Conservation (phyloP, 2,797 vertebrate genomes). For the Lycodopsis pacificus region DNA sequence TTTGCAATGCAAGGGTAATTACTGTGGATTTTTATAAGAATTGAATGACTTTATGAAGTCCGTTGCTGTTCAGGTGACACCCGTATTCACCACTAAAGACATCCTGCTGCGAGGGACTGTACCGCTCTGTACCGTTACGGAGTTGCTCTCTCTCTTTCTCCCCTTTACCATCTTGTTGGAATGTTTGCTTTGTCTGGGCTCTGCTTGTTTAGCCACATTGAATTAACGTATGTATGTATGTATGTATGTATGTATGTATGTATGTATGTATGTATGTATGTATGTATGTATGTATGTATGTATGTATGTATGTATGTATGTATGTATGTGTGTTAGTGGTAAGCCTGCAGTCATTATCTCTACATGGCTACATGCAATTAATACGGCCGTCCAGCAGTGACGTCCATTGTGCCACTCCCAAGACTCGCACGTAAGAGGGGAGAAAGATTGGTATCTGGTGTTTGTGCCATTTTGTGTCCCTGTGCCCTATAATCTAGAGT, state of each 20-base stretch:
- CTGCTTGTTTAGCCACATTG: slow-evolving; percentile 57
- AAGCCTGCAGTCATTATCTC: slow-evolving; percentile 52
- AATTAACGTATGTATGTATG: slow-evolving; percentile 30
- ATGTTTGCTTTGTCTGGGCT: slow-evolving; percentile 63
- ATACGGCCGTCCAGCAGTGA: slow-evolving; percentile 61
- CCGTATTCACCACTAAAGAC: slow-evolving; percentile 4
- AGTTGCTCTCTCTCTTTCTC: slow-evolving; percentile 11
- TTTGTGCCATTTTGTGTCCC: slow-evolving; percentile 28
- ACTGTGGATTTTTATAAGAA: slow-evolving; percentile 23
- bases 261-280: slow-evolving; percentile 39
- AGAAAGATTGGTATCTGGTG: slow-evolving; percentile 43
- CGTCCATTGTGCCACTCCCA: slow-evolving; percentile 66
- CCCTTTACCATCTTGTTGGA: slow-evolving; percentile 40
- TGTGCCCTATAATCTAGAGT: slow-evolving; percentile 30
- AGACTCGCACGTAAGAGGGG: slow-evolving; percentile 51
- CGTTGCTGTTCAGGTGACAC: slow-evolving; percentile 9
- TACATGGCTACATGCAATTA: slow-evolving; percentile 70
- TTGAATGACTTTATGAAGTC: slow-evolving; percentile 11
- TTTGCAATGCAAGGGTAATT: slow-evolving; percentile 11
- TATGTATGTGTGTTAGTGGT: slow-evolving; percentile 40
- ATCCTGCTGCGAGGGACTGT: background rate
- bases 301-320: background rate
- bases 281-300: background rate
- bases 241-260: slow-evolving; percentile 15
- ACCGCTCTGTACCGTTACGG: background rate